phyloP scores from a whole-genome alignment of 2,113 vertebrate genomes.

The Petrocephalus zakoni region DNA sequence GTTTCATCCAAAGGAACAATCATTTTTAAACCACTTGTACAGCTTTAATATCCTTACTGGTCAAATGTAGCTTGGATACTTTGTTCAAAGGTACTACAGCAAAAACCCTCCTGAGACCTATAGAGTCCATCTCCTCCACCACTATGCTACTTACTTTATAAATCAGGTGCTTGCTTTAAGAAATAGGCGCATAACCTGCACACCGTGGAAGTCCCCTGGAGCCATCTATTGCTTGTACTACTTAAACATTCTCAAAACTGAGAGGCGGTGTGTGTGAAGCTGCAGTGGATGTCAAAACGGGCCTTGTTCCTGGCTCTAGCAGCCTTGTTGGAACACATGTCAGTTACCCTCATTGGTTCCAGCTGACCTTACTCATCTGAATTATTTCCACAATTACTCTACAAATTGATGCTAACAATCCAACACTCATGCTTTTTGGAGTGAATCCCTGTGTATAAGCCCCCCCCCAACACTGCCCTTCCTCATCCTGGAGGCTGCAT shows the following conservation, averaged over 20 bases:
- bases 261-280: background rate
- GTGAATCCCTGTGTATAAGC: background rate
- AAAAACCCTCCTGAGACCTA: background rate
- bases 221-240: background rate
- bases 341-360: slow-evolving; percentile 14
- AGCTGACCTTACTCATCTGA: slow-evolving; percentile 23
- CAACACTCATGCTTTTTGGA: background rate
- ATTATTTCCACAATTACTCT: slow-evolving; percentile 25
- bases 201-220: background rate
- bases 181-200: background rate
- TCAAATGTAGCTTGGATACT: background rate
- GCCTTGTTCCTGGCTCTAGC: background rate
- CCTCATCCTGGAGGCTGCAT: background rate
- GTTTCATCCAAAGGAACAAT: background rate
- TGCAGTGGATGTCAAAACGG: background rate
- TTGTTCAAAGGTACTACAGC: background rate
- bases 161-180: background rate
- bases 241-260: background rate
- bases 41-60: background rate
- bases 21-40: background rate
- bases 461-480: background rate
- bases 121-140: background rate
- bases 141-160: background rate
- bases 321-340: slow-evolving; percentile 9
- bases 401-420: slow-evolving; percentile 24